Evolutionary conservation across 2,797 vertebrate species (phyloP), one percentile per base, ranked within the genome.

Genomic region (Epinephelus coioides): DNA sequence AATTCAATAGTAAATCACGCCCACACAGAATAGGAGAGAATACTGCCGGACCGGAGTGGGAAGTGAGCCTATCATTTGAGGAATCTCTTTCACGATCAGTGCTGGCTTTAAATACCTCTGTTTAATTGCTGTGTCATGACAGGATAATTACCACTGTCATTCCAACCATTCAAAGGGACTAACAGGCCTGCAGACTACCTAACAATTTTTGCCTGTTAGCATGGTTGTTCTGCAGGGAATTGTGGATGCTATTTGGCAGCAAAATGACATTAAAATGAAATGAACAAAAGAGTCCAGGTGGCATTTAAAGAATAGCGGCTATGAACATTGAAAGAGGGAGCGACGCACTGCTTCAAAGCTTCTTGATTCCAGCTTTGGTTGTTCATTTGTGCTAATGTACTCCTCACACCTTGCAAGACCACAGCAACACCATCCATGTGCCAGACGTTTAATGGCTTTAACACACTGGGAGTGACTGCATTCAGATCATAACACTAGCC

Each of bases 51-150:
- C 59, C 19, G 63, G 59, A 86, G 81, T 76, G 79, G 85, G 78
- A 83, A 79, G 73, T 70, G 67, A 87, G 81, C 79, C 86, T 88
- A 79, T 88, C 75, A 88, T 89, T 85, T 84, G 73, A 80, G 79
- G 73, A 82, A 86, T 88, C 80, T 84, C 74, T 82, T 70, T 69
- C 56, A 71, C 44, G 1, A 80, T 81, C 27, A 11, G 25, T 4
- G 1, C 80, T 50, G 66, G 77, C 82, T 91, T 89, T 90, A 92
- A 91, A 90, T 88, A 91, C 84, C 79, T 71, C 68, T 21, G 64
- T 82, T 80, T 88, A 90, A 90, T 90, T 90, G 87, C 79, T 82
- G 78, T 91, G 86, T 91, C 90, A 89, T 82, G 90, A 78, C 72
- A 49, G 68, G 78, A 85, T 91, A 91, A 93, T 89, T 87, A 89